Evolutionary conservation across 1,140 invertebrate species (phyloP), one percentile per base, ranked within the genome.

Genomic region (Pogonognathellus flavescens): DNA sequence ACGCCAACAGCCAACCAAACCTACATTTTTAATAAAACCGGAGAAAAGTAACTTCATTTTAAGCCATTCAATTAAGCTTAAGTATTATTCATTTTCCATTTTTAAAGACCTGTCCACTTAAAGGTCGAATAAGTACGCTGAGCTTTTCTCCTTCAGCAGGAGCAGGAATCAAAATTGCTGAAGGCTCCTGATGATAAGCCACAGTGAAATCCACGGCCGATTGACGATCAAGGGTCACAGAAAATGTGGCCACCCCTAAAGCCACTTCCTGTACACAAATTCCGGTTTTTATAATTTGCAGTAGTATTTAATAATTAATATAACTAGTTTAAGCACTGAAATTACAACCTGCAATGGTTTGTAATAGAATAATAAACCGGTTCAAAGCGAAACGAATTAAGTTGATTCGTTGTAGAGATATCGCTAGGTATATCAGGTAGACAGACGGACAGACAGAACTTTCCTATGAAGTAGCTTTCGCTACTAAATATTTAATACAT

Each of bases 131-230:
- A 53, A 90, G 89, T 14, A 90, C 89, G 0, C 89, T 86, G 18
- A 90, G 81, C 81, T 90, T 89, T 66, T 88, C 87, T 11, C 88
- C 84, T 81, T 88, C 87, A 1, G 62, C 81, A 18, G 90, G 90
- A 11, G 89, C 81, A 11, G 90, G 90, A 76, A 90, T 89, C 10
- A 90, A 85, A 80, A 90, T 90, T 20, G 87, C 88, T 13, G 89
- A 87, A 4, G 90, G 88, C 52, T 90, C 90, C 62, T 90, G 88
- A 80, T 90, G 89, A 85, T 91, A 92, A 7, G 91, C 88, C 11
- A 90, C 87, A 1, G 90, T 91, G 87, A 92, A 92, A 83, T 91
- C 91, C 20, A 91, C 89, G 16, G 90, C 92, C 76, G 89, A 87
- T 10, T 90, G 89, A 20, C 91, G 86, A 41, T 89, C 86, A 66